These are phyloP conservation scores for Drosophila tristis DNA, from an alignment of 1,140 invertebrate genomes.

Conservation along the genomic window DNA sequence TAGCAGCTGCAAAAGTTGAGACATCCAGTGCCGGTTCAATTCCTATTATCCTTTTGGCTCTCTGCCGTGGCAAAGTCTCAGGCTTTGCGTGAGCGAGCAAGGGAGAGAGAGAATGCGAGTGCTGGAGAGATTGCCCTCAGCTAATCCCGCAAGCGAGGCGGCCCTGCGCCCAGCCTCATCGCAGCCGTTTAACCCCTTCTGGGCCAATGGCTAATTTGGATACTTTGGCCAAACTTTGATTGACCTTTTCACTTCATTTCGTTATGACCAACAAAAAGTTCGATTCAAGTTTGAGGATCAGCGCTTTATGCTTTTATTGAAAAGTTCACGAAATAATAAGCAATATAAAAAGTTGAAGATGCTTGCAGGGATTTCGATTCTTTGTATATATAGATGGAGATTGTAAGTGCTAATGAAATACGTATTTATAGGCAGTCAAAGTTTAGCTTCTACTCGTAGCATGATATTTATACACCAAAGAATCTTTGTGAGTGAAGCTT, in stretches of 20 bases:
- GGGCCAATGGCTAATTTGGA: slow-evolving; percentile 38
- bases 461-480: not conserved
- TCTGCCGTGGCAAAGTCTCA: slow-evolving; percentile 27
- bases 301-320: not conserved
- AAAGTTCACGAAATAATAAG: not conserved
- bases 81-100: slow-evolving; percentile 25
- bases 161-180: not conserved
- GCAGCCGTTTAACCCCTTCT: slow-evolving; percentile 42
- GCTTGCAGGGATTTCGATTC: no score
- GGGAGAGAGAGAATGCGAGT: not conserved
- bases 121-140: slow-evolving; percentile 6
- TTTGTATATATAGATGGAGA: no score
- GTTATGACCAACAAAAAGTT: slow-evolving; percentile 7
- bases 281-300: slow-evolving; percentile 27
- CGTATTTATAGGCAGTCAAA: no score
- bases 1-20: slow-evolving; percentile 61
- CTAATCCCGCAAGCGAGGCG: slow-evolving; percentile 24
- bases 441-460: no score
- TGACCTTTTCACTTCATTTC: slow-evolving; percentile 49
- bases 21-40: slow-evolving; percentile 65
- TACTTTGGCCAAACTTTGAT: slow-evolving; percentile 46
- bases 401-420: no score
- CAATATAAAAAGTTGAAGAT: slow-evolving; percentile 2
- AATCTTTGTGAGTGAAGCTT: not conserved
- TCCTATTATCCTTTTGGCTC: slow-evolving; percentile 71